phyloP scores from a whole-genome alignment of 2,113 vertebrate genomes.

The Corynorhinus townsendii region DNA sequence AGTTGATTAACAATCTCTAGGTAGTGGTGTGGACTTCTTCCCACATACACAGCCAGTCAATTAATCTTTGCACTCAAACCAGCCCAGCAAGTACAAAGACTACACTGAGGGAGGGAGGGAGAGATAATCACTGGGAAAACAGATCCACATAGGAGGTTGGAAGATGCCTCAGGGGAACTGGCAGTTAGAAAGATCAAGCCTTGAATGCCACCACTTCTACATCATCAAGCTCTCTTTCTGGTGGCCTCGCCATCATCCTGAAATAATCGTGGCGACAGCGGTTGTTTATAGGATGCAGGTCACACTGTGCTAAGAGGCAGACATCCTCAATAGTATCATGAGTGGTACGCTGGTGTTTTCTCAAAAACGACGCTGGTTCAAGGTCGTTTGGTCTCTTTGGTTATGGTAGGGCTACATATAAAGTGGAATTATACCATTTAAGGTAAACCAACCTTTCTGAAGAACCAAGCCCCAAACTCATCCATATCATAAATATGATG shows the following conservation, averaged over 20 bases:
- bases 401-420: neutral
- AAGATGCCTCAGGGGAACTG: slow-evolving; percentile 46
- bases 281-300: neutral
- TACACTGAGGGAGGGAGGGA: slow-evolving; percentile 39
- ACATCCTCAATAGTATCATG: neutral
- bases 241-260: neutral
- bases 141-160: slow-evolving; percentile 44
- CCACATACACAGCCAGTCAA: slow-evolving; percentile 59
- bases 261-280: neutral
- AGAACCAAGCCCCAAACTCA: neutral
- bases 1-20: slow-evolving; percentile 47
- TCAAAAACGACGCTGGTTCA: neutral
- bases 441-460: neutral
- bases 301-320: neutral
- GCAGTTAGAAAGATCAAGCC: neutral
- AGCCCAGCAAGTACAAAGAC: slow-evolving; percentile 54
- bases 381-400: neutral
- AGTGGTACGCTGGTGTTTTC: neutral
- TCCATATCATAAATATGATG: neutral
- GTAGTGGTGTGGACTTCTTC: slow-evolving; percentile 61
- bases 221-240: neutral
- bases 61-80: slow-evolving; percentile 53
- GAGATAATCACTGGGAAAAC: slow-evolving; percentile 64
- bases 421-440: neutral
- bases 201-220: neutral